A percentile compares a stretch with the other conserved stretches of the same genome.
Evolutionary conservation across 2,888 invertebrate species (phyloP).

Genomic region (Cecidostiba fungosa): DNA sequence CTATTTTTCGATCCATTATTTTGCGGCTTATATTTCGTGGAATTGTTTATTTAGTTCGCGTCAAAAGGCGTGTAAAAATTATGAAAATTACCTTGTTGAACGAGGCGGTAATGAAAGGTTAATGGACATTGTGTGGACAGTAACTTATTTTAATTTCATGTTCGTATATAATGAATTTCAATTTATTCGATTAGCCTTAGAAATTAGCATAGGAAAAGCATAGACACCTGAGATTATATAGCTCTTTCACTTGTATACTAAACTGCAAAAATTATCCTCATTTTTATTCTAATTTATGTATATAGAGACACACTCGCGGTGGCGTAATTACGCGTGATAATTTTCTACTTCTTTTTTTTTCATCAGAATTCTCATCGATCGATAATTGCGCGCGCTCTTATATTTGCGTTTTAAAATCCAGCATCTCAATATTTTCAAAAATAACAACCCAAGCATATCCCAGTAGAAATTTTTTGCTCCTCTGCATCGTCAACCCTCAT

Average conservation of each 20-base stretch:
- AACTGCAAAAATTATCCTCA: not conserved
- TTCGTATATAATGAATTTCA: slow-evolving; percentile 18
- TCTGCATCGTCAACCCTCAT: not conserved
- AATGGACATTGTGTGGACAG: not conserved
- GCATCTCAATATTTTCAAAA: not conserved
- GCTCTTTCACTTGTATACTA: not conserved
- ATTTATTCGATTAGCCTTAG: slow-evolving; percentile 32
- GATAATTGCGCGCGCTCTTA: too few relatives aligned
- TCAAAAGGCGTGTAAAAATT: not conserved
- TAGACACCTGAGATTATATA: not conserved
- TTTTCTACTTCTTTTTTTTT: not conserved
- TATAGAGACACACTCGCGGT: not conserved
- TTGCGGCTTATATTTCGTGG: not conserved
- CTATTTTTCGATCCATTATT: not conserved
- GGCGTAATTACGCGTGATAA: not conserved
- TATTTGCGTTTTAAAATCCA: too few relatives aligned
- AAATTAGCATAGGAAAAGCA: slow-evolving; percentile 38
- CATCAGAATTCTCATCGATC: too few relatives aligned
- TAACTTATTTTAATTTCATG: slow-evolving; percentile 43
- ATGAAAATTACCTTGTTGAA: slow-evolving; percentile 1
- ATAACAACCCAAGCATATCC: not conserved
- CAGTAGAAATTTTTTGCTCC: not conserved
- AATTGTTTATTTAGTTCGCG: not conserved
- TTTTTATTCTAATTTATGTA: slow-evolving; percentile 29
- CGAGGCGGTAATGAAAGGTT: not conserved